phyloP scores from a whole-genome alignment of 2,888 invertebrate species.

The Melanchra persicariae region DNA sequence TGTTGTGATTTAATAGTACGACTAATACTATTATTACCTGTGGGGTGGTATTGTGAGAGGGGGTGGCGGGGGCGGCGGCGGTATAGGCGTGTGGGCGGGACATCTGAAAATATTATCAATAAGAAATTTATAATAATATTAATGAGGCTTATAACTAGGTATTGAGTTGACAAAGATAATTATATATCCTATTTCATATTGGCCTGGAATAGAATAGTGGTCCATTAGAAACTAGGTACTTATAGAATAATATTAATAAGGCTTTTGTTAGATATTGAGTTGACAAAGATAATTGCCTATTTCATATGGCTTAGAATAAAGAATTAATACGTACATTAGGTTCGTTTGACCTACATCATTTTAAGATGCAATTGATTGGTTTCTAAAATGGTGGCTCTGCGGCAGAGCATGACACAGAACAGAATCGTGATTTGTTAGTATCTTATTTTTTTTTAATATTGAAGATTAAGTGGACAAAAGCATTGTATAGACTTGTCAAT shows the following conservation, averaged over 20 bases:
- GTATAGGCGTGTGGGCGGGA: conserved; percentile 91
- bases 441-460: no score
- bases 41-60: conserved; percentile 89
- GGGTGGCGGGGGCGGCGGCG: conserved; percentile 92
- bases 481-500: no score
- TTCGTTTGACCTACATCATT: no score
- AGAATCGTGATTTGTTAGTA: background rate
- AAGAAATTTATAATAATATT: conserved; percentile 32
- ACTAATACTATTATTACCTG: conserved; percentile 78
- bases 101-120: conserved; percentile 82
- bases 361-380: no score
- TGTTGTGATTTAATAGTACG: conserved; percentile 20
- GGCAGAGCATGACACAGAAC: no score
- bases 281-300: background rate
- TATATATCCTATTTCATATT: no score
- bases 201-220: no score
- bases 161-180: background rate
- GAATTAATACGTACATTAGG: no score
- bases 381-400: no score
- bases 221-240: no score
- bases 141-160: background rate
- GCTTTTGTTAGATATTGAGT: background rate
- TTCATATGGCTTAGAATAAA: no score
- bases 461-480: no score
- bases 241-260: conserved; percentile 4